Evolutionary conservation across 2,113 vertebrate species (phyloP), one percentile per base, ranked within the genome.

Genomic region (Actenoides hombroni): DNA sequence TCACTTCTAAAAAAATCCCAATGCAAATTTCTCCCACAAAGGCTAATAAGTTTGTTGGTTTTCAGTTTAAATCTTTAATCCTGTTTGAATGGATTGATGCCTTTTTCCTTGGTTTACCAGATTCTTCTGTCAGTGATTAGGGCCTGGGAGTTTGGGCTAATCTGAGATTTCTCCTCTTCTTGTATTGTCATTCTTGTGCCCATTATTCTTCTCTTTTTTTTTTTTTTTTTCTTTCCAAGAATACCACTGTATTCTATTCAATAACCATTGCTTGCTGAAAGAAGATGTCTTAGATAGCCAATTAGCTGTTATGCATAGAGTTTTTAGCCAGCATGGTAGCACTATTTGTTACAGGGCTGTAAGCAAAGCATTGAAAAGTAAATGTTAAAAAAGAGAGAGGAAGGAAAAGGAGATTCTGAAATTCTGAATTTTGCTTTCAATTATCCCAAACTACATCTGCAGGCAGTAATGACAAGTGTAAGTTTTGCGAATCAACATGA

Each of bases 251-350:
- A 96, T 96, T 96, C 84, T 96, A 91, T 90, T 95, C 96, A 86
- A 91, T 92, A 92, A 94, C 84, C 83, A 95, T 51, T 83, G 70
- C 83, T 90, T 68, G 83, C 42, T 96, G 94, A 96, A 97, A 95
- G 88, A 95, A 95, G 64, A 91, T 92, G 79, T 83, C 90, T 96
- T 93, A 83, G 76, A 91, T 85, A 97, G 96, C 94, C 96, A 97
- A 97, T 97, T 98, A 98, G 54, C 86, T 97, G 83, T 75, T 95
- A 71, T 97, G 96, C 81, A 94, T 94, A 86, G 91, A 95, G 87
- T 83, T 96, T 96, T 95, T 93, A 96, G 84, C 92, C 95, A 97
- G 91, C 83, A 89, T 97, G 97, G 88, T 88, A 94, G 94, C 95
- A 71, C 82, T 78, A 93, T 88, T 96, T 97, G 80, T 88, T 96